Evolutionary conservation across 92 coral and sea anemone genomes (phyloP), one percentile per base, ranked within the genome.

Genomic region (Phenganax marumi): DNA sequence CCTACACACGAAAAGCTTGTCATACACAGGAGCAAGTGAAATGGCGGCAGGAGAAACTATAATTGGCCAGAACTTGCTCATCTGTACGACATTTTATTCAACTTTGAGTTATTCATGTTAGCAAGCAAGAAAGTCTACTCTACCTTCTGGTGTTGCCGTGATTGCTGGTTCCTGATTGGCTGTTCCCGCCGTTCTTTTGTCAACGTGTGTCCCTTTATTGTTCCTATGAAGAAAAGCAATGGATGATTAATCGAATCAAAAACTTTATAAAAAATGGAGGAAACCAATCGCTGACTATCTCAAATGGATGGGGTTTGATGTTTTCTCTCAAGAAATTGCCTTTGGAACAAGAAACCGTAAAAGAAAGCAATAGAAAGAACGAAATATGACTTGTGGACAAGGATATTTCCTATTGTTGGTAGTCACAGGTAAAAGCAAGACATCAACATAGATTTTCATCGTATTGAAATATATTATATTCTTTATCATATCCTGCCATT

Each of bases 341-440:
- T 61, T 21, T 12, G 71, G 46, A 23, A 65, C 55, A 57, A 25
- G 16, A 13, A 26, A 77, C 24, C 52, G 48, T 12, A 19, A 12
- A 77, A 60, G 13, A 6, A 57, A 60, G 17, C 10, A 51, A 58
- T 52, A 12, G 65, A 23, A 13, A 50, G 51, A 61, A 18, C 52
- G 46, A 19, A 39, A 25, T 11, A 78, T 18, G 73, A 78, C 63
- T 12, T 61, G 47, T 78, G 57, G 70, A 11, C 46, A 48, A 49
- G 66, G 11, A 19, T 78, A 46, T 8, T 72, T 76, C 6, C 56
- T 62, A 78, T 62, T 78, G 73, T 62, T 78, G 83, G 83, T 78
- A n/a, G 8, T 78, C 83, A 47, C 83, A 78, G 83, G 83, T 78
- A 78, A 33, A 72, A 7, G 55, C 52, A 0, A 43, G 12, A 43